phyloP scores from a whole-genome alignment of 2,113 vertebrate species.

The Oxyura jamaicensis region DNA sequence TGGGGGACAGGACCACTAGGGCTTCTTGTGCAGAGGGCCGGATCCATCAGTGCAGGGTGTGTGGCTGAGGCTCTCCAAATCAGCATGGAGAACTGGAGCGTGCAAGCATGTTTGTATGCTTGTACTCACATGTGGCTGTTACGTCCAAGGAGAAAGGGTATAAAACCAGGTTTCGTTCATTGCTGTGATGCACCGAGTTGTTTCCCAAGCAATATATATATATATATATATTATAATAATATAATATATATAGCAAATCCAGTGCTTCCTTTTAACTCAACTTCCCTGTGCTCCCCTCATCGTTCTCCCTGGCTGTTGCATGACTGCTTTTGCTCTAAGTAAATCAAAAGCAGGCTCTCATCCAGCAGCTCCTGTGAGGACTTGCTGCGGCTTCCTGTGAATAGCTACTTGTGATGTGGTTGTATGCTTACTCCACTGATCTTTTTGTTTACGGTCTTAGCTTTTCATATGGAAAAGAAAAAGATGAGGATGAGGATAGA shows the following conservation, averaged over 20 bases:
- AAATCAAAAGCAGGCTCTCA: too few species aligned
- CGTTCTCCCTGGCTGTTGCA: not conserved
- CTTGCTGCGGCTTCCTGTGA: not conserved
- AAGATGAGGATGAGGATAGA: not conserved
- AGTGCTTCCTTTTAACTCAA: not conserved
- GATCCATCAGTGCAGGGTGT: not conserved
- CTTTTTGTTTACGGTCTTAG: not conserved
- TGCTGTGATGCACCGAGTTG: not conserved
- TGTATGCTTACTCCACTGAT: not conserved
- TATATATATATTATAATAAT: fast-evolving
- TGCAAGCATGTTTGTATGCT: too few species aligned
- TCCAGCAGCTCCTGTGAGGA: too few species aligned
- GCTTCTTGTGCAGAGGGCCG: not conserved
- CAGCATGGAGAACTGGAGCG: not conserved
- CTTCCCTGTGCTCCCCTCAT: too few species aligned
- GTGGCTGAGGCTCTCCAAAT: not conserved
- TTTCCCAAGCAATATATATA: not conserved
- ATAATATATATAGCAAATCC: not conserved
- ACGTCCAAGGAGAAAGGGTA: not conserved
- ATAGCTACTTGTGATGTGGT: not conserved
- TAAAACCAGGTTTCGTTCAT: not conserved
- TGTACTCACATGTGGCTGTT: not conserved
- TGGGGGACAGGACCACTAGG: too few species aligned
- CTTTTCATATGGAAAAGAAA: not conserved
- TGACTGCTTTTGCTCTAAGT: too few species aligned